These are phyloP conservation scores for Eupithecia subumbrata DNA, from an alignment of 2,888 invertebrate species.

Conservation along the genomic window DNA sequence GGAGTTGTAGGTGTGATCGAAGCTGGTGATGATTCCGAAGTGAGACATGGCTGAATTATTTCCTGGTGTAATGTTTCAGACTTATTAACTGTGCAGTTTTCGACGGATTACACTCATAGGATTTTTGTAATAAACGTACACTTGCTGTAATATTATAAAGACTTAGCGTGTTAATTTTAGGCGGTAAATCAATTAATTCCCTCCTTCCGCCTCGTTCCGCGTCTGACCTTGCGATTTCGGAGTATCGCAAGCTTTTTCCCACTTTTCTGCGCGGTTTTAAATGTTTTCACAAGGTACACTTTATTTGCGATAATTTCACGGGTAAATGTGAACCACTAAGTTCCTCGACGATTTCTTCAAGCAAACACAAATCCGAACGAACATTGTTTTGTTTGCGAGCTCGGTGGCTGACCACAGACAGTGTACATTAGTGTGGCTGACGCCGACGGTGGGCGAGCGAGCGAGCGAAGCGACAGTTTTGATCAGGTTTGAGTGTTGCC, in stretches of 20 bases:
- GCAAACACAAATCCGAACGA: too few relatives aligned
- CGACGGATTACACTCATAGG: background rate
- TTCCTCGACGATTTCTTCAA: too few relatives aligned
- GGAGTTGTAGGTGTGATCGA: constrained; percentile 11
- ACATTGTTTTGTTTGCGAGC: background rate
- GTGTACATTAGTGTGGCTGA: too few relatives aligned
- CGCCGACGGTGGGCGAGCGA: too few relatives aligned
- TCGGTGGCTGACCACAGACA: too few relatives aligned
- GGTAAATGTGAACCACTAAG: background rate
- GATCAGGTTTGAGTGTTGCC: background rate
- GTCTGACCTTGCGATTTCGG: background rate
- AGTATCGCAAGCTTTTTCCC: background rate
- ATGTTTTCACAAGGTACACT: background rate
- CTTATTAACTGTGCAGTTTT: background rate
- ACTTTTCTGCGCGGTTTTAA: background rate
- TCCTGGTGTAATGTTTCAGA: background rate
- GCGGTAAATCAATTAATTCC: background rate
- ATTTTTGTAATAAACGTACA: background rate
- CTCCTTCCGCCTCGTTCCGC: background rate
- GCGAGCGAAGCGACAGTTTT: too few relatives aligned
- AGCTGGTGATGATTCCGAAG: constrained; percentile 10
- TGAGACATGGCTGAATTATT: constrained; percentile 10
- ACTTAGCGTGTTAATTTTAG: background rate
- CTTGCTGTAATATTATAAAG: background rate
- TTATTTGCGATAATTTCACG: background rate